Conservation (phyloP, 2,797 vertebrate genomes). For the Hephaestus fuliginosus region DNA sequence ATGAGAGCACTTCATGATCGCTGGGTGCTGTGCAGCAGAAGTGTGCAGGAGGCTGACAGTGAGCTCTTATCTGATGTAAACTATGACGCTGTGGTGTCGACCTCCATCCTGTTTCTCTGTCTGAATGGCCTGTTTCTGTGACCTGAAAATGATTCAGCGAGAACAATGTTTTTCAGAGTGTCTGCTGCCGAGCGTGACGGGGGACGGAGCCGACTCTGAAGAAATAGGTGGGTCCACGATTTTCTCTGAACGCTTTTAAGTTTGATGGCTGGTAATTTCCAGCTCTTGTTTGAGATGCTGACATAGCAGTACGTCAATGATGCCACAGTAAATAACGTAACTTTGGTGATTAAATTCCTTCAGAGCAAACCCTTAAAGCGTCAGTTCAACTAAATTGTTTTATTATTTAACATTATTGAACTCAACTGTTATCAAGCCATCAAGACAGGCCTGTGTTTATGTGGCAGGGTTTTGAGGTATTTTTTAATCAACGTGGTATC, state of each 20-base stretch:
- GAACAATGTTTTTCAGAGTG: constrained; percentile 69
- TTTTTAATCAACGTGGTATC: not conserved
- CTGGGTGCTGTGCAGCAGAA: not conserved
- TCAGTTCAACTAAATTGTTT: not conserved
- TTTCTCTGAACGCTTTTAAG: not conserved
- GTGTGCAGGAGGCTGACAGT: not conserved
- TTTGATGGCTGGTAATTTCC: not conserved
- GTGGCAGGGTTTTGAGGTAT: not conserved
- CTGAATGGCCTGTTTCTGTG: constrained; percentile 1
- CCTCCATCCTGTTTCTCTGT: constrained; percentile 49
- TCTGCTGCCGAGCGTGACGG: constrained; percentile 64
- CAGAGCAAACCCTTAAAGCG: not conserved
- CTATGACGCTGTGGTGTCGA: not conserved
- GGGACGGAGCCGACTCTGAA: constrained; percentile 45
- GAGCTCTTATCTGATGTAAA: constrained; percentile 49
- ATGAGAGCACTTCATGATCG: not conserved
- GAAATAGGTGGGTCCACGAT: constrained; percentile 63
- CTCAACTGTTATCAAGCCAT: not conserved
- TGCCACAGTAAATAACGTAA: not conserved
- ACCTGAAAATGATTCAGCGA: not conserved
- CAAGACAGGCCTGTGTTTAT: not conserved
- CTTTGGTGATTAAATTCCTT: not conserved
- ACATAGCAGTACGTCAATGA: not conserved
- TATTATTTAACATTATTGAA: not conserved
- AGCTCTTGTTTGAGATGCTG: no score